Base-by-base conservation (phyloP, 2,113 vertebrate genomes). In the Irena cyanogastra region DNA sequence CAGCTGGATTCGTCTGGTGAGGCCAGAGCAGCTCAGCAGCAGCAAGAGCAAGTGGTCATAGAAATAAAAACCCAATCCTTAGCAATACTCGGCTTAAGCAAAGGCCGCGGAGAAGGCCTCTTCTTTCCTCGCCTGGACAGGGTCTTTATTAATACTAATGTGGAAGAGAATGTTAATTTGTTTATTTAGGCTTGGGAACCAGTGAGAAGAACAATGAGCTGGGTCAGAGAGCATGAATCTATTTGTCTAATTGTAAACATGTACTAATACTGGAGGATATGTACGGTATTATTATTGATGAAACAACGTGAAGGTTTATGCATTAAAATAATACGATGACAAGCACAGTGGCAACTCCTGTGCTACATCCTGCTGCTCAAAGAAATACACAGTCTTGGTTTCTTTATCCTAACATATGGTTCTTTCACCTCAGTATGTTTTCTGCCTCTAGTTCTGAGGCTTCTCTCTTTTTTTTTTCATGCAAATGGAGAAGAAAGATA, bases 1-100 rank as follows among this genome's bases (percentile, higher is more conserved):
- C 84, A 94, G 65, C 84, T 94, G 92, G 27, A 64, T 83, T 93
- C 78, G 87, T 75, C 65, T 94, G 74, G 27, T 17, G 15, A 85
- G 26, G 24, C 11, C 44, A 60, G 53, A 87, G n/a, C 16, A 66
- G 71, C 8, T 16, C 26, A 79, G 11, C 35, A 95, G n/a, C 33
- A 68, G 11, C 7, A 65, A 81, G 19, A 86, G 31, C n/a, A 44
- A 87, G 37, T 33, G 19, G 27, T 10, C 24, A 71, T 1, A 69
- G 75, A 82, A 94, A 56, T 42, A 41, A 91, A 37, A 88, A 15
- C 23, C 23, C 16, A 92, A 5, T 6, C 31, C 28, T 53, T 17
- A 72, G 13, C 41, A 77, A 47, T 30, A 60, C 5, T 64, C 3
- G 6, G 12, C 41, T 65, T 44, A 86, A 79, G 63, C 30, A 94